Conservation (phyloP, 92 coral and sea anemone genomes). For the Paramuricea clavata region DNA sequence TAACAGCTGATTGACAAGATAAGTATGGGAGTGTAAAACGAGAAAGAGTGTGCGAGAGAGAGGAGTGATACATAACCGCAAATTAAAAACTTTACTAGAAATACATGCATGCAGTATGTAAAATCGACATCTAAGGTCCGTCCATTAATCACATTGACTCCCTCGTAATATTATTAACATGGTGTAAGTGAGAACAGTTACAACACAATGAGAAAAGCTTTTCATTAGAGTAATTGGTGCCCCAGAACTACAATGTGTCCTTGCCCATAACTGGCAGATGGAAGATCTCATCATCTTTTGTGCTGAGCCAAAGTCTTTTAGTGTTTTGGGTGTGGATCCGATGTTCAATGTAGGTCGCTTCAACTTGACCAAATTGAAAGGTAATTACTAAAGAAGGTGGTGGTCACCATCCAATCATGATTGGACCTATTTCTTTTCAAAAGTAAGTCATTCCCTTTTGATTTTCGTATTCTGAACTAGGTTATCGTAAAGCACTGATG, state of each 20-base stretch:
- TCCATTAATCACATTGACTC: background rate
- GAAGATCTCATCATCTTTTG: conserved; percentile 58
- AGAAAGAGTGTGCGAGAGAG: too few relatives aligned
- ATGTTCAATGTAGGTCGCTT: conserved; percentile 68
- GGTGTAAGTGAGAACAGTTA: background rate
- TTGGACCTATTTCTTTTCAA: conserved; percentile 69
- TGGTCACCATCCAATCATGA: conserved; percentile 61
- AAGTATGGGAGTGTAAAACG: too few relatives aligned
- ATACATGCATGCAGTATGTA: too few relatives aligned
- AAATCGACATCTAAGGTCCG: too few relatives aligned
- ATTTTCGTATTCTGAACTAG: too few relatives aligned
- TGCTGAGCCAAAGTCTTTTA: conserved; percentile 53
- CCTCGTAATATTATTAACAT: background rate
- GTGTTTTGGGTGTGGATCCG: conserved; percentile 61
- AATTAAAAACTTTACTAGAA: too few relatives aligned
- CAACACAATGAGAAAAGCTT: background rate
- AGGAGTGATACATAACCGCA: too few relatives aligned
- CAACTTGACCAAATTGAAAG: conserved; percentile 24
- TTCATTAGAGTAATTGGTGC: conserved; percentile 61
- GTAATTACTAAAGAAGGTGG: conserved; percentile 46
- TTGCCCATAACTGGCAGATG: conserved; percentile 59
- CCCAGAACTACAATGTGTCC: conserved; percentile 68
- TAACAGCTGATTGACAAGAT: too few relatives aligned
- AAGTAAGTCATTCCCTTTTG: background rate
- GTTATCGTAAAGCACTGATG: background rate